These are phyloP conservation scores for Chironomus striatipennis DNA, from an alignment of 1,140 invertebrate species.

Conservation along the genomic window DNA sequence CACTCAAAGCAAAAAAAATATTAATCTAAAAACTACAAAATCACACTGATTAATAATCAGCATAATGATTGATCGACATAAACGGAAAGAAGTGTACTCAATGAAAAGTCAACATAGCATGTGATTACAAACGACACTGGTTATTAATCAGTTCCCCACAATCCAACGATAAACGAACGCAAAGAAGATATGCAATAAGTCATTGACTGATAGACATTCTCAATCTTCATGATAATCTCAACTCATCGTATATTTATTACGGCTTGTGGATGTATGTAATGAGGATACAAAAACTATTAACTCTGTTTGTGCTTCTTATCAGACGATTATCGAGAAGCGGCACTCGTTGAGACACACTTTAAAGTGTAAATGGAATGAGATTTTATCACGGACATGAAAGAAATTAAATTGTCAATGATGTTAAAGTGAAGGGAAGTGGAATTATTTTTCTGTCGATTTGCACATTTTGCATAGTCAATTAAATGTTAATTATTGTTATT, in stretches of 20 bases:
- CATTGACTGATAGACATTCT: conserved; percentile 2
- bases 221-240: conserved; percentile 8
- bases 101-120: no score
- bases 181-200: background rate
- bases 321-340: background rate
- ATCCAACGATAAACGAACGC: no score
- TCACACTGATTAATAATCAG: no score
- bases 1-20: no score
- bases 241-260: background rate
- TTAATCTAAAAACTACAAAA: no score
- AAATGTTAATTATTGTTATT: conserved; percentile 1
- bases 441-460: background rate
- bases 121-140: no score
- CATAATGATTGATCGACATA: no score
- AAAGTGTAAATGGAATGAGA: no score
- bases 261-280: background rate
- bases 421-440: background rate
- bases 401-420: conserved; percentile 14
- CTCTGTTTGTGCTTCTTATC: background rate
- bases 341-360: background rate
- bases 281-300: background rate
- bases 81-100: no score
- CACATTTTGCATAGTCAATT: conserved; percentile 7
- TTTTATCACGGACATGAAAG: background rate
- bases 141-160: no score